Base-by-base conservation (phyloP, 2,888 invertebrate genomes). In the Standfussiana lucernea region DNA sequence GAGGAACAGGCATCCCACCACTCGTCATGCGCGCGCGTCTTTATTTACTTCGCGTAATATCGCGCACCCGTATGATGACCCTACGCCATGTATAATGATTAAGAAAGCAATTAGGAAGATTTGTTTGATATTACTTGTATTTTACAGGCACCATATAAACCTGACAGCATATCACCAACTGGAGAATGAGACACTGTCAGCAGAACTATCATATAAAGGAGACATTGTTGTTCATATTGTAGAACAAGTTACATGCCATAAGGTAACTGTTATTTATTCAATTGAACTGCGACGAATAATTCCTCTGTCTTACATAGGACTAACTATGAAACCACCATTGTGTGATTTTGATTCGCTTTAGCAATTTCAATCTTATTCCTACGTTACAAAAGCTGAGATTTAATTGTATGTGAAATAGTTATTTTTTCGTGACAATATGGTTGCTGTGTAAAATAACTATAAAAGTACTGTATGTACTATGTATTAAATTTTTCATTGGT, bases 141-240 rank as follows among this genome's bases (percentile, higher is more conserved):
- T 24, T 78, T 89, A 89, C 95, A 98, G 98, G 28, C 97, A 97
- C 81, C 98, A 98, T 90, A 97, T 98, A 80, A 98, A 98, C 88
- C 96, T 99, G 59, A 93, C 98, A 75, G 98, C 98, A 69, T 98
- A 98, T 91, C 98, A 98, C 90, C 98, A 98, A 94, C 98, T 99
- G 53, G 99, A 99, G 93, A 98, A 98, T 93, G 99, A 99, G 95
- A 99, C 99, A 0, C 94, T 99, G n/a, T 97, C 97, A 91, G 98
- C 98, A 47, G 97, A 98, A 87, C 98, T 99, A 90, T 98, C 99
- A 89, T 97, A 97, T 83, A 97, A 97, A 73, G 97, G 97, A 85
- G 97, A 98, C 76, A 98, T 98, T 92, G 96, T 98, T 86, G 97
- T 98, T 87, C 97, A 98, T 93, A 98, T 98, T 83, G 97, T 99